Evolutionary conservation across 2,888 invertebrate genomes (phyloP).

Genomic region (Cheilosia variabilis): DNA sequence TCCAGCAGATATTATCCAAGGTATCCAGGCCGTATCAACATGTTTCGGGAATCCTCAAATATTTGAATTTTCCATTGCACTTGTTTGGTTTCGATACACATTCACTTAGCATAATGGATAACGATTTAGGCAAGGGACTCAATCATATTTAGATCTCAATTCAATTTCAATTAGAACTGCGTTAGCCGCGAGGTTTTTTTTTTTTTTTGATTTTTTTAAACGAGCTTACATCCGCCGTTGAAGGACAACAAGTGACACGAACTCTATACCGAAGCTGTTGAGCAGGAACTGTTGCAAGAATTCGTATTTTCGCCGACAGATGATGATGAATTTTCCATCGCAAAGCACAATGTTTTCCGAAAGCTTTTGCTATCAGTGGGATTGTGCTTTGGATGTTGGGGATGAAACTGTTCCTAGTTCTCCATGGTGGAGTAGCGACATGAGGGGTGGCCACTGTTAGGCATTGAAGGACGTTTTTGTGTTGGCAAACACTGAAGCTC

Average conservation of each 20-base stretch:
- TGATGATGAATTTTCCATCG: conserved; percentile 37
- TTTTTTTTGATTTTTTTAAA: background rate
- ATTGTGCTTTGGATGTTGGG: background rate
- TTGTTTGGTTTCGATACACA: conserved; percentile 35
- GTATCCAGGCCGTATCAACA: conserved; percentile 68
- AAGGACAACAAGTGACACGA: background rate
- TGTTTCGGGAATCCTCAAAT: conserved; percentile 41
- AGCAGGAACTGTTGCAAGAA: conserved; percentile 59
- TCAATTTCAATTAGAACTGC: background rate
- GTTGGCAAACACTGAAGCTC: background rate
- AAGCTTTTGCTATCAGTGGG: conserved; percentile 30
- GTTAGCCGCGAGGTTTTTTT: background rate
- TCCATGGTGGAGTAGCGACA: conserved; percentile 29
- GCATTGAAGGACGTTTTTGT: background rate
- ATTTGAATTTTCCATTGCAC: conserved; percentile 29
- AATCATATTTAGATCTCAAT: conserved; percentile 1
- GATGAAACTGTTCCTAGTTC: conserved; percentile 63
- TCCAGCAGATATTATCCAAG: conserved; percentile 73
- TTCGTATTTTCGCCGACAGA: conserved; percentile 23
- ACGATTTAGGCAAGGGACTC: background rate
- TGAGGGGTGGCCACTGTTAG: conserved; percentile 30
- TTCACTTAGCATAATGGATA: conserved; percentile 36
- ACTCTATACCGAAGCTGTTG: conserved; percentile 28
- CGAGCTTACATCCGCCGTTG: background rate
- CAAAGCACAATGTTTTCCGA: conserved; percentile 39